Base-by-base conservation (phyloP, 2,113 vertebrate species). In the Sporophila hypoxantha region DNA sequence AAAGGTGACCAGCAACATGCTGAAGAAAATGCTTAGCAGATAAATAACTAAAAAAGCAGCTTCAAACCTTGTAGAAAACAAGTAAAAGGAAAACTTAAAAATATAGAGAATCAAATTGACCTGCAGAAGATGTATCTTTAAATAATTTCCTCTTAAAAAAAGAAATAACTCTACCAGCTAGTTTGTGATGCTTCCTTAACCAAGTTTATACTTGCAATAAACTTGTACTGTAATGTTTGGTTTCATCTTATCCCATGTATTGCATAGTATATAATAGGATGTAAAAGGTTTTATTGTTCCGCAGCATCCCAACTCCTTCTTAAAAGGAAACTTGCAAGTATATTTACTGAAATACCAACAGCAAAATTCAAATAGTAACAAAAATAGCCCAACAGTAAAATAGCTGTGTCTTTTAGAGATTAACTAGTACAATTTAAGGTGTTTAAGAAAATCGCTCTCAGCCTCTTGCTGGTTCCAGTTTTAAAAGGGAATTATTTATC, bases 21-120 rank as follows among this genome's bases (percentile, higher is more conserved):
- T 70, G 44, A 66, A 68, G 16, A 64, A 73, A 50, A 41, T 23
- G 12, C 32, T 26, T 44, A 84, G 10, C 32, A 50, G 9, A 39
- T 6, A 56, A 81, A 46, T 0, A 0, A 44, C 9, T 50, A 37
- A 52, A 14, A 70, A 27, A 32, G 1, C 5, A 20, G 10, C 39
- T 49, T 49, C 32, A 65, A 64, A 68, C 39, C 22, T 62, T n/a
- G 27, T 5, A 23, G 36, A 68, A 85, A 36, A 75, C 4, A 29
- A 16, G 7, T 17, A 27, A 55, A 67, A 62, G 5, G 23, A 83
- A 76, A 77, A 14, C 12, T n/a, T 26, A 9, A 74, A 65, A 65
- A 61, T 36, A 34, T 2, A 52, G 32, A 65, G 1, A 69, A 46
- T 27, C 5, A 52, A 59, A 77, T 16, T 6, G 3, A 59, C 14